Conservation (phyloP, 1,140 invertebrate genomes). For the Drosophila pallidifrons region DNA sequence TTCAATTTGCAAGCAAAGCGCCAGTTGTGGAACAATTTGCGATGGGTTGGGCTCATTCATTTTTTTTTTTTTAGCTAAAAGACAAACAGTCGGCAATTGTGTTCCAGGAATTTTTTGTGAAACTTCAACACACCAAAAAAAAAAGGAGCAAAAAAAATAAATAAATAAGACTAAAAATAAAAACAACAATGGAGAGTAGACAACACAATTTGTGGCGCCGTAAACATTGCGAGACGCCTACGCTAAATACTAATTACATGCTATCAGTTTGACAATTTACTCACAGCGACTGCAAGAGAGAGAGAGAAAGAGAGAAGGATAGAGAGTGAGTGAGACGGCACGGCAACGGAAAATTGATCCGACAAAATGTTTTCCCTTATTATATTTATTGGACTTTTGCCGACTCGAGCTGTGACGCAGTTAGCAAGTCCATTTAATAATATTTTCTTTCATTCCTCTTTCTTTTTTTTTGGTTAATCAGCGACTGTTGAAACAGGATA, state of each 20-base stretch:
- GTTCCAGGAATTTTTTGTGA: constrained; percentile 36
- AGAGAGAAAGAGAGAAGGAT: no score
- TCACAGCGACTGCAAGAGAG: constrained; percentile 1
- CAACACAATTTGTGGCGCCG: constrained; percentile 33
- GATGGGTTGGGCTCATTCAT: background rate
- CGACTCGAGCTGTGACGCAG: constrained; percentile 53
- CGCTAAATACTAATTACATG: constrained; percentile 70
- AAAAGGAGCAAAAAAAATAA: constrained; percentile 5
- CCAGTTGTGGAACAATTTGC: background rate
- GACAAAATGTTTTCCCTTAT: constrained; percentile 35
- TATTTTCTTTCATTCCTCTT: background rate
- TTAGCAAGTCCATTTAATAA: constrained; percentile 45
- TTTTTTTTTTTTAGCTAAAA: constrained; percentile 7
- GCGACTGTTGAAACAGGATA: constrained; percentile 37
- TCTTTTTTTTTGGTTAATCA: constrained; percentile 20
- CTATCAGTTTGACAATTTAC: constrained; percentile 51
- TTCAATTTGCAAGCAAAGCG: background rate
- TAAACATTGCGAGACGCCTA: constrained; percentile 66
- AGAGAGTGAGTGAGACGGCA: background rate
- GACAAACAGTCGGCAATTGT: constrained; percentile 21
- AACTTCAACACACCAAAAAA: constrained; percentile 10
- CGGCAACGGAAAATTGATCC: constrained; percentile 32
- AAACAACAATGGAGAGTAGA: constrained; percentile 22
- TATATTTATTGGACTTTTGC: background rate
- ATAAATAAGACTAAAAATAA: constrained; percentile 13